Conservation (phyloP, 23 tunicate species). For the Oikopleura dioica region DNA sequence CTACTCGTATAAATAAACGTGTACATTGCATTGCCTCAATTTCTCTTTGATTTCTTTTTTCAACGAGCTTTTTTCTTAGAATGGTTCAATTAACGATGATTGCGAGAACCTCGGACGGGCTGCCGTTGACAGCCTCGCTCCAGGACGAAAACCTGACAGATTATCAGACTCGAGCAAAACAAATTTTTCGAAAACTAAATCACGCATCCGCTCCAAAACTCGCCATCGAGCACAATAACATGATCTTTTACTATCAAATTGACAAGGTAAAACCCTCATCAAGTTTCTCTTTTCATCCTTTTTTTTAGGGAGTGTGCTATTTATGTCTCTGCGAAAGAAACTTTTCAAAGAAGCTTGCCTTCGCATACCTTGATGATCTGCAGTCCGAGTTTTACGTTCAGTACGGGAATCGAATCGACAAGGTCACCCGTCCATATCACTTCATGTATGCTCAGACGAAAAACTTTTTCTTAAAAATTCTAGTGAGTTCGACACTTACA, state of each 20-base stretch:
- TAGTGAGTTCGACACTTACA: constrained; percentile 35
- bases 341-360: constrained; percentile 72
- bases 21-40: neutral
- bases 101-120: constrained; percentile 73
- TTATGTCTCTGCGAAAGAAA: constrained; percentile 47
- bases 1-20: constrained; percentile 26
- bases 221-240: constrained; percentile 52
- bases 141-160: constrained; percentile 66
- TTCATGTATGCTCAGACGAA: constrained; percentile 33
- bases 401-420: constrained; percentile 58
- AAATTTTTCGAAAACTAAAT: constrained; percentile 58
- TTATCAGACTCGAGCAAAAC: constrained; percentile 78
- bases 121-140: constrained; percentile 72
- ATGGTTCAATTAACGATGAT: constrained; percentile 49
- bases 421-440: constrained; percentile 59
- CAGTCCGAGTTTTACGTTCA: constrained; percentile 95
- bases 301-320: constrained; percentile 39
- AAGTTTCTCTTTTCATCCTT: neutral
- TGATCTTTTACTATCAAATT: constrained; percentile 40
- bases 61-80: neutral
- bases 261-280: neutral
- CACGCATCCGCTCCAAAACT: constrained; percentile 70
- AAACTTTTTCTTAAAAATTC: neutral
- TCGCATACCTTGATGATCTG: constrained; percentile 52
- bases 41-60: neutral